Evolutionary conservation across 1,140 invertebrate species (phyloP), one percentile per base, ranked within the genome.

Genomic region (Callitettix versicolor): DNA sequence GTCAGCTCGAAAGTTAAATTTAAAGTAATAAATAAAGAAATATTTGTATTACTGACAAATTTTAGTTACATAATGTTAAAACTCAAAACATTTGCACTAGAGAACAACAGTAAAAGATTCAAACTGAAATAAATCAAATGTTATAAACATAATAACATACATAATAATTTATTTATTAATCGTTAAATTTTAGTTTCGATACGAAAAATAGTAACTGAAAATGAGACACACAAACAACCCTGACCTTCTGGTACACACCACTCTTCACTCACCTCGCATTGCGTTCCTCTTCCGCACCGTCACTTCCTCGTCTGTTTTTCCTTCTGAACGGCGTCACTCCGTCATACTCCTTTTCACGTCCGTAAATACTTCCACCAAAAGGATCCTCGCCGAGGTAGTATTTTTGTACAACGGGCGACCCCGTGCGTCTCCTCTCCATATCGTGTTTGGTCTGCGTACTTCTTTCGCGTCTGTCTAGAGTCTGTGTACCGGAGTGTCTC

Each of bases 381-480:
- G 86, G 85, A 73, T 88, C 85, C 69, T 89, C 85, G 11, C 86
- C 86, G 34, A 88, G 73, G 65, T 90, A 88, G 68, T 87, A 90
- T 53, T 82, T 78, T 63, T 86, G 83, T 40, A 80, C 69, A 14
- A 56, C 54, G 42, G 51, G 48, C 64, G 64, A 63, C 20, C 62
- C 60, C n/a, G 43, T 56, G 41, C 62, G 49, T 33, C 65, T 64
- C 62, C 65, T 65, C 18, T 55, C 58, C 26, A 30, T 30, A 3
- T 30, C 26, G 3, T 30, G 58, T 47, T n/a, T 54, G 60, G 50
- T 49, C 38, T n/a, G 38, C 3, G 12, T 17, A 17, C 34, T 44
- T 41, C 64, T 66, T 65, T 62, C 36, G 57, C 58, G 58, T 55
- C 58, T 6, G 47, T 59, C 65, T 63, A 62, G 40, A 12, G 55